Percentiles rank a stretch among this genome's conserved stretches.
Evolutionary conservation across 2,888 invertebrate genomes (phyloP).

Genomic region (Volucella inanis): DNA sequence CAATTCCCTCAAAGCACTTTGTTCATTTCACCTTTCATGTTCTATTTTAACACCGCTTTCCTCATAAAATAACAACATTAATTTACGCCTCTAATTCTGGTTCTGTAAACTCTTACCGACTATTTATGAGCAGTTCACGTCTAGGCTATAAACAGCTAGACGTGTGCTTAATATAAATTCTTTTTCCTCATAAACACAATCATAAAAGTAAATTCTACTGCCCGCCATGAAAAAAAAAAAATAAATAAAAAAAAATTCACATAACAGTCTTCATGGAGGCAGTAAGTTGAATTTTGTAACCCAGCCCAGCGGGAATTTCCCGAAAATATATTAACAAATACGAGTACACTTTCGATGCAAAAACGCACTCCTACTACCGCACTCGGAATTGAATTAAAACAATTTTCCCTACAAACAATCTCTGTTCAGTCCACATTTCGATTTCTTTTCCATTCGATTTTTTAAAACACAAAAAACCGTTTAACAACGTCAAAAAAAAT

Average conservation of each 20-base stretch:
- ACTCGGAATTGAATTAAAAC: constrained; percentile 64
- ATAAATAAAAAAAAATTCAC: constrained; percentile 1
- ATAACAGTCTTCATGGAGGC: constrained; percentile 11
- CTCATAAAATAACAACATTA: neutral
- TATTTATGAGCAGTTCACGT: constrained; percentile 45
- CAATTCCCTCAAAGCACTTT: no score
- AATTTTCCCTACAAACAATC: constrained; percentile 55
- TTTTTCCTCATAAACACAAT: constrained; percentile 57
- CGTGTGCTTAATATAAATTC: constrained; percentile 46
- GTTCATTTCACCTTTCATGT: no score
- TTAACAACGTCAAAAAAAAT: constrained; percentile 36
- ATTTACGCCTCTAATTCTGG: constrained; percentile 10
- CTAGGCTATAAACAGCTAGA: constrained; percentile 41
- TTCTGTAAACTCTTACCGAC: neutral
- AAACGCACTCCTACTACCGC: constrained; percentile 28
- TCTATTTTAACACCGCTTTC: no score
- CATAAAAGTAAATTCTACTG: constrained; percentile 45
- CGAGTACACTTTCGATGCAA: neutral
- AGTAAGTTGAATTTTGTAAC: constrained; percentile 44
- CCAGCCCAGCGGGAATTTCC: neutral
- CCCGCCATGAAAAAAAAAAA: neutral
- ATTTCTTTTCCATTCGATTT: neutral
- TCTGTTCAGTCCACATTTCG: neutral
- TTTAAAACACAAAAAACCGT: constrained; percentile 32
- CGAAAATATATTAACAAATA: neutral